Evolutionary conservation across 2,797 vertebrate genomes (phyloP), one percentile per base, ranked within the genome.

Genomic region (Hypotaenidia okinawae): DNA sequence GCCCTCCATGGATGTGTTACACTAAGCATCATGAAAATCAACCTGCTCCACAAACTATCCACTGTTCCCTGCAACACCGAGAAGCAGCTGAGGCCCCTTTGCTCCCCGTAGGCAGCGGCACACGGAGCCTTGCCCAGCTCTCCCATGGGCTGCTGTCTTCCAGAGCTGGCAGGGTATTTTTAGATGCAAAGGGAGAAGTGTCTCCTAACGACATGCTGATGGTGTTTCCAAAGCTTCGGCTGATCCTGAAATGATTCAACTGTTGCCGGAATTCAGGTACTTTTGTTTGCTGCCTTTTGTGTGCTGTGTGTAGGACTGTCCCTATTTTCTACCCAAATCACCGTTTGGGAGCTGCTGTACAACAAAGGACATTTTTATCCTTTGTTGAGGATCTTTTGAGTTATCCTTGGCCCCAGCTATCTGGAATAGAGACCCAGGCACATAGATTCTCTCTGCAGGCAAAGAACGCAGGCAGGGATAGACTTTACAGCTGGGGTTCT

Each of bases 241-340:
- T 94, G 95, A 86, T 95, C 43, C 21, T 75, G 82, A 88, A 93
- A 86, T 87, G 75, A 93, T 89, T 90, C 84, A 91, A 23, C 57
- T 5, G 3, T 47, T 68, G 74, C 77, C 83, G 95, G 90, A 90
- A 82, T 95, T 92, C 68, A 64, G 49, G 51, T 8, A 54, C 67
- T 85, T 89, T 79, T 85, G 77, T 93, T 95, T 94, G 80, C 87
- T 88, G 90, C 86, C 54, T 94, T 96, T 90, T 90, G 73, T 93
- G 8, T 57, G 49, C 72, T 79, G 28, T 25, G 58, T 84, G 52
- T 84, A 93, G 89, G 80, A 95, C 84, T 93, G 84, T 77, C 61
- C 70, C 79, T 86, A 39, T 75, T 95, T 93, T 84, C 73, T 67
- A 80, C 85, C 69, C 86, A 93, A 93, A 96, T 57, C 66, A 45